phyloP scores from a whole-genome alignment of 2,113 vertebrate genomes.

The Centrocercus urophasianus region DNA sequence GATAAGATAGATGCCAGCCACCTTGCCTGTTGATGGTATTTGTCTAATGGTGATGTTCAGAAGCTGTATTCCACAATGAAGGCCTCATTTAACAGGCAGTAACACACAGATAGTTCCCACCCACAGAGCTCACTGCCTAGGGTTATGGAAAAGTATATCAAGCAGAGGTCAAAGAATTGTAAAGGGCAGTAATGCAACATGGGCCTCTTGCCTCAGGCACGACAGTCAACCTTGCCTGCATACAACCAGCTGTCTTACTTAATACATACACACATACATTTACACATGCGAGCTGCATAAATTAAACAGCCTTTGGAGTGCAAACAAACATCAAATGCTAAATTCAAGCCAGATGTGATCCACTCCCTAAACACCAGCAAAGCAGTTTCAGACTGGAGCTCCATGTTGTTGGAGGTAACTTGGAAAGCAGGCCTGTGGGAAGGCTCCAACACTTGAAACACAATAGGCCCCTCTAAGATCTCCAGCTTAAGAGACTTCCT shows the following conservation, averaged over 20 bases:
- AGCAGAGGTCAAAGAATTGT: conserved; percentile 37
- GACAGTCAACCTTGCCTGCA: conserved; percentile 45
- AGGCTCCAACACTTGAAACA: background rate
- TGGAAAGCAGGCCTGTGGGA: background rate
- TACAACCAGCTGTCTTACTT: conserved; percentile 32
- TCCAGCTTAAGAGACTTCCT: background rate
- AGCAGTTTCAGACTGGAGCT: background rate
- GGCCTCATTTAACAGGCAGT: conserved; percentile 5
- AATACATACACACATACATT: background rate
- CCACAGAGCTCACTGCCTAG: conserved; percentile 43
- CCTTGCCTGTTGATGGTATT: background rate
- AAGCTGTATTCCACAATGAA: background rate
- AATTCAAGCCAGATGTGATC: conserved; percentile 51
- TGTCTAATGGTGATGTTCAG: background rate
- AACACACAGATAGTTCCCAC: conserved; percentile 43
- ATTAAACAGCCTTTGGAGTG: background rate
- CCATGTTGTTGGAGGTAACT: background rate
- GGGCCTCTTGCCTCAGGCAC: conserved; percentile 37
- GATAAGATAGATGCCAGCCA: background rate
- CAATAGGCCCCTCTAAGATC: background rate
- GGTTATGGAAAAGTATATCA: conserved; percentile 66
- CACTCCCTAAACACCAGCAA: background rate
- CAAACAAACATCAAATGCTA: conserved; percentile 34
- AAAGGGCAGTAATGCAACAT: conserved; percentile 40
- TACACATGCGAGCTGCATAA: background rate